Evolutionary conservation across 2,888 invertebrate species (phyloP).

Genomic region (Fragum sueziense): DNA sequence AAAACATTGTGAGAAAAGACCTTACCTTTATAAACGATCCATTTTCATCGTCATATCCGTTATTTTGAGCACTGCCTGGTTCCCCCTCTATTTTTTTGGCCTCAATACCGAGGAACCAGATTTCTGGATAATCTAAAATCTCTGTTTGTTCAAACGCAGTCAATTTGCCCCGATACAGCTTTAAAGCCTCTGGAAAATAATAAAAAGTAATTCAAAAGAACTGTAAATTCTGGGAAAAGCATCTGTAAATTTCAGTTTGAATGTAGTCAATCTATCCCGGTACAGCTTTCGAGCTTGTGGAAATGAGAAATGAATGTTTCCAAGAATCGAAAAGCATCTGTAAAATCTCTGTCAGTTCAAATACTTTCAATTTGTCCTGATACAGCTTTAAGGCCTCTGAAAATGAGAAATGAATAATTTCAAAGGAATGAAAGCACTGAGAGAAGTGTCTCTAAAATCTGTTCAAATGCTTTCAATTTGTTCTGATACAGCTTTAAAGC

Average conservation of each 20-base stretch:
- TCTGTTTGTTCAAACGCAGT: constrained; percentile 96
- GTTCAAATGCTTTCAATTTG: no score
- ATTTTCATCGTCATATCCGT: constrained; percentile 82
- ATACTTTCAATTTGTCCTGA: constrained; percentile 92
- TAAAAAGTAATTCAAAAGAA: no score
- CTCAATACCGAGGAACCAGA: constrained; percentile 90
- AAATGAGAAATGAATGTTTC: no score
- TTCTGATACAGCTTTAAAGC: no score
- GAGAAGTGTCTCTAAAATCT: no score
- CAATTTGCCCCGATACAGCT: constrained; percentile 91
- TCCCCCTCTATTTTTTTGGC: constrained; percentile 81
- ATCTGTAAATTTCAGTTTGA: no score
- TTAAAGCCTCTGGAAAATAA: constrained; percentile 83
- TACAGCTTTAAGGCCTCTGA: constrained; percentile 87
- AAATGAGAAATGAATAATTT: constrained; percentile 32
- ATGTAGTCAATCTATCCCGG: no score
- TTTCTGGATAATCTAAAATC: constrained; percentile 93
- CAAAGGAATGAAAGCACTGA: no score
- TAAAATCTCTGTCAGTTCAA: constrained; percentile 95
- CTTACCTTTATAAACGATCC: constrained; percentile 95
- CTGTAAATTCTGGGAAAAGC: no score
- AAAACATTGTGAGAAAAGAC: no score
- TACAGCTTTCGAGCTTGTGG: no score
- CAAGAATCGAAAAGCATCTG: no score
- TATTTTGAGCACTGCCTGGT: constrained; percentile 77